A percentile compares a stretch with the other conserved stretches of the same genome.
Conservation (phyloP, 2,888 invertebrate species). For the Eubasilissa splendida region DNA sequence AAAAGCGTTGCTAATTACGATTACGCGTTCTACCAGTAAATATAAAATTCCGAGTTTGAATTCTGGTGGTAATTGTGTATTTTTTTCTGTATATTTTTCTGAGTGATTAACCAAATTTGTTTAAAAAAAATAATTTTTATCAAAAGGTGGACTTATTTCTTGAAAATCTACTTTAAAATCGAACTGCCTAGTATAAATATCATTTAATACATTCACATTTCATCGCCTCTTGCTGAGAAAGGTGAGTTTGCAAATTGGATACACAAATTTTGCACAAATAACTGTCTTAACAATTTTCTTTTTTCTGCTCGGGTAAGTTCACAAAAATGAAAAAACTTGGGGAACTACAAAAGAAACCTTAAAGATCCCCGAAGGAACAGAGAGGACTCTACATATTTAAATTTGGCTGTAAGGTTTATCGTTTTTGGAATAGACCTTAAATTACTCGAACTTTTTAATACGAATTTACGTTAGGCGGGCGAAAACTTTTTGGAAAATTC, state of each 20-base stretch:
- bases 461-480: slow-evolving; percentile 10
- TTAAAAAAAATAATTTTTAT: too few relatives aligned
- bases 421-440: slow-evolving; percentile 18
- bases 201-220: not conserved
- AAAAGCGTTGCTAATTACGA: too few relatives aligned
- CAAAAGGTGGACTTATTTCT: too few relatives aligned
- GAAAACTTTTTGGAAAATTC: not conserved
- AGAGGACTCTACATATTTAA: slow-evolving; percentile 21
- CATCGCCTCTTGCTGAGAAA: slow-evolving; percentile 2
- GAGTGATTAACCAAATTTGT: too few relatives aligned
- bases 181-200: too few relatives aligned
- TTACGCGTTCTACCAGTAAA: too few relatives aligned
- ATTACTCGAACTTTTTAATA: slow-evolving; percentile 28
- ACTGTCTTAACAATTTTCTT: slow-evolving; percentile 31
- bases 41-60: too few relatives aligned
- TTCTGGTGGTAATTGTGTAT: too few relatives aligned
- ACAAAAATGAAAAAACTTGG: slow-evolving; percentile 10
- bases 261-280: slow-evolving; percentile 26
- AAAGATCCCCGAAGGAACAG: slow-evolving; percentile 16
- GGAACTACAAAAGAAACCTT: slow-evolving; percentile 12
- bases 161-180: too few relatives aligned
- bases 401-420: slow-evolving; percentile 25
- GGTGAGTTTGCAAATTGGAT: slow-evolving; percentile 23
- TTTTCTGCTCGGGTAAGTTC: not conserved
- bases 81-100: too few relatives aligned